Conservation (phyloP, 1,140 invertebrate species). For the Hycleus phaleratus region DNA sequence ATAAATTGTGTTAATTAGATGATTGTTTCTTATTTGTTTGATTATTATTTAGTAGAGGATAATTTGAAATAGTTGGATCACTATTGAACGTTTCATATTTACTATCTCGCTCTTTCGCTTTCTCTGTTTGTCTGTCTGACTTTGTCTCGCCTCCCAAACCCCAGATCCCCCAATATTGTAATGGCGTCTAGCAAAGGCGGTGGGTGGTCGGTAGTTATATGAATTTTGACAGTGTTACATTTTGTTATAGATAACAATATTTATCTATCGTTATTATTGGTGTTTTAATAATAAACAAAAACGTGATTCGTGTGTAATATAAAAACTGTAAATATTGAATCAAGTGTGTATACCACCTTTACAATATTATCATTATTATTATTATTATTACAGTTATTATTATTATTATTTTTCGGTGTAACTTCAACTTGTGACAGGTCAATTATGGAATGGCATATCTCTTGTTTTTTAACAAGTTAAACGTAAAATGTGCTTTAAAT, state of each 20-base stretch:
- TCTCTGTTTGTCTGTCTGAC: no score
- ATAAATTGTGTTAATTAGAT: no score
- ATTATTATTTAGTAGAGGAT: no score
- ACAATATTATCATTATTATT: not conserved
- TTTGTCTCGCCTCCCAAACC: conserved; percentile 8
- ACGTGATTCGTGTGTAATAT: not conserved
- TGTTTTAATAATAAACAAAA: conserved; percentile 1
- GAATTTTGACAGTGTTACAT: conserved; percentile 30
- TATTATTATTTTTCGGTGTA: not conserved
- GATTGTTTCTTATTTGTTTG: no score
- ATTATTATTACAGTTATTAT: not conserved
- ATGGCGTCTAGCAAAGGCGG: conserved; percentile 32
- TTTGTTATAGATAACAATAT: conserved; percentile 20
- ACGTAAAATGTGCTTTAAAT: conserved; percentile 13
- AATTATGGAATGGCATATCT: conserved; percentile 20
- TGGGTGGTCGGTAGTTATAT: conserved; percentile 31
- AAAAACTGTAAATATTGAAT: not conserved
- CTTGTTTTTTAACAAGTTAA: conserved; percentile 12
- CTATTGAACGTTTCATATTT: conserved; percentile 6
- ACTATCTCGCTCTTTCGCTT: no score
- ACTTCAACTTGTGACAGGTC: conserved; percentile 17
- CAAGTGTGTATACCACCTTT: not conserved
- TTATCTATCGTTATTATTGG: not conserved
- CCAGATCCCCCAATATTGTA: conserved; percentile 9
- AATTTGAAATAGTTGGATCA: not conserved